Percentiles rank a stretch among this genome's conserved stretches.
Conservation (phyloP, 2,888 invertebrate genomes). For the Eupelmus urozonus region DNA sequence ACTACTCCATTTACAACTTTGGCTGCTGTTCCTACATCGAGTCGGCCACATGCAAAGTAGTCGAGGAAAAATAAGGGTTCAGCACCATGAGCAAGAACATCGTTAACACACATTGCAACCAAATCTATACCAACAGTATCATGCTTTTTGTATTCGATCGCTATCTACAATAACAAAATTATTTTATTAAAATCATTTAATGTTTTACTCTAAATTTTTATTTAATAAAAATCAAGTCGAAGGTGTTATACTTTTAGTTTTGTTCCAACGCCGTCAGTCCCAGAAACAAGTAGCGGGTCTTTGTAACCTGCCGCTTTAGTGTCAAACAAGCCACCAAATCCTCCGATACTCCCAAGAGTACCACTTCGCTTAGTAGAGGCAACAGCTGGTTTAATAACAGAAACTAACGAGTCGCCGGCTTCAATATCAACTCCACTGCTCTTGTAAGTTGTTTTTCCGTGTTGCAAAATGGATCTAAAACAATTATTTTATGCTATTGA, state of each 20-base stretch:
- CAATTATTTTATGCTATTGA: too few relatives aligned
- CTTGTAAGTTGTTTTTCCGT: conserved; percentile 89
- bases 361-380: conserved; percentile 88
- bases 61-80: conserved; percentile 97
- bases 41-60: conserved; percentile 94
- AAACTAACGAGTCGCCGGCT: conserved; percentile 92
- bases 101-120: conserved; percentile 99
- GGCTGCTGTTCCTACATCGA: conserved; percentile 87
- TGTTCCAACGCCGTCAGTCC: conserved; percentile 97
- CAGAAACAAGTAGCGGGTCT: conserved; percentile 93
- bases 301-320: conserved; percentile 85
- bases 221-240: conserved; percentile 7
- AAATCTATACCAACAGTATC: conserved; percentile 94
- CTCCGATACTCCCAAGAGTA: conserved; percentile 90
- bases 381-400: conserved; percentile 88
- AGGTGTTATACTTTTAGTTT: conserved; percentile 92
- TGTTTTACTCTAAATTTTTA: conserved; percentile 1
- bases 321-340: conserved; percentile 96
- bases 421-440: conserved; percentile 95
- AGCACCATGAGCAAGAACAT: conserved; percentile 95
- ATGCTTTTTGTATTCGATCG: conserved; percentile 87
- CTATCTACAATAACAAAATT: conserved; percentile 82
- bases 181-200: conserved; percentile 17
- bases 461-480: conserved; percentile 78
- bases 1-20: conserved; percentile 92